Base-by-base conservation (phyloP, 1,140 invertebrate genomes). In the Mylabris phalerata region DNA sequence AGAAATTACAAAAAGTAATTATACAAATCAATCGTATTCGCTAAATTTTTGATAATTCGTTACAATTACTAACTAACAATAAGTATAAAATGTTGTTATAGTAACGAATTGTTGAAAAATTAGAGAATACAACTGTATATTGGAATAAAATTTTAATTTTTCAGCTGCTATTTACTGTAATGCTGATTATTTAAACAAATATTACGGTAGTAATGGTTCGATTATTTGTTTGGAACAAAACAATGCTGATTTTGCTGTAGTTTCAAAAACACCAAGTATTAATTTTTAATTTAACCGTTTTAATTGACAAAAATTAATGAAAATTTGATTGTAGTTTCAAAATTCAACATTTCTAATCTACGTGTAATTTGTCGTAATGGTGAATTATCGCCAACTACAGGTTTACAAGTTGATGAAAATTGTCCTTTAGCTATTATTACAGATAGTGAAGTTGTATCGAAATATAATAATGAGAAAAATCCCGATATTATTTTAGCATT, bases 151-250 rank as follows among this genome's bases (percentile, higher is more conserved):
- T 64, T 64, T 60, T 62, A 32, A 32, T 32, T 32, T 32, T 32
- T 0, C 32, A 67, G 65, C 65, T 57, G 44, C 50, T 0, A 52
- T 51, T 9, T 64, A 59, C 32, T 80, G 79, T 50, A 66, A 72
- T 11, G 75, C 74, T 4, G 73, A 77, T 64, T 0, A 11, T 9
- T 70, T 66, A 1, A 85, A 84, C 67, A 56, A 64, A 48, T 89
- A 80, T 73, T 87, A 82, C 66, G 86, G 86, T 1, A 83, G 84
- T 72, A 76, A 79, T 39, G 84, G 84, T 9, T 79, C 82, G 2
- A 59, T 86, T 2, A 67, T 70, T 3, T 87, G 85, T 64, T 67
- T 86, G 0, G 67, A 65, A 0, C 71, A 78, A 43, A 72, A 73
- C 2, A 67, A 68, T 40, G 82, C 78, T 1, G 79, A 85, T 63